Evolutionary conservation across 2,113 vertebrate species (phyloP).

Genomic region (Gasterosteus nipponicus): DNA sequence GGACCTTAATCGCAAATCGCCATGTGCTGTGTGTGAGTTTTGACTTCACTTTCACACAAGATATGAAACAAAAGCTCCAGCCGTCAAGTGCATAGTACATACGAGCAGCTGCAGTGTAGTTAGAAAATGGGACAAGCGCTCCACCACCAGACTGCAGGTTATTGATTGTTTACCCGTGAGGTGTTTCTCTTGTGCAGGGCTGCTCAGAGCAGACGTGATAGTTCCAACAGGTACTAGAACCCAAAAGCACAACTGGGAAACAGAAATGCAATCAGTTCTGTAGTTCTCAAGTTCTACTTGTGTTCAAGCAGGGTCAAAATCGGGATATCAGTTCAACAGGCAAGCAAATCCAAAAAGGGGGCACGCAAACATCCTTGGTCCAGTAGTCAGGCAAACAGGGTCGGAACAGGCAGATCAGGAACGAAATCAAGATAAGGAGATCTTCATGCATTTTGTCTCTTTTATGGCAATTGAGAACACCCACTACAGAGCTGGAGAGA

Average conservation of each 20-base stretch:
- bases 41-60: neutral
- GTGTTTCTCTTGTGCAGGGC: neutral
- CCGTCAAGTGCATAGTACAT: neutral
- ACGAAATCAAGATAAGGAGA: no score
- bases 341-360: no score
- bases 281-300: no score
- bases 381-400: no score
- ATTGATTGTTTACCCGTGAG: neutral
- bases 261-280: no score
- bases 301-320: no score
- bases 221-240: no score
- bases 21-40: neutral
- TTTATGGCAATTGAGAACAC: neutral
- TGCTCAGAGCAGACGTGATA: neutral
- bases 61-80: neutral
- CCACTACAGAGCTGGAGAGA: neutral
- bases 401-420: no score
- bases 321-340: no score
- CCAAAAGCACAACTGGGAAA: no score
- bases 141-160: slow-evolving; percentile 2
- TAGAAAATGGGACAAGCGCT: neutral
- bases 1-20: neutral
- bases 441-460: neutral
- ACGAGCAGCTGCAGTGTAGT: neutral
- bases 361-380: no score